A percentile compares a stretch with the other conserved stretches of the same genome.
Evolutionary conservation across 1,140 invertebrate genomes (phyloP).

Genomic region (Solen grandis): DNA sequence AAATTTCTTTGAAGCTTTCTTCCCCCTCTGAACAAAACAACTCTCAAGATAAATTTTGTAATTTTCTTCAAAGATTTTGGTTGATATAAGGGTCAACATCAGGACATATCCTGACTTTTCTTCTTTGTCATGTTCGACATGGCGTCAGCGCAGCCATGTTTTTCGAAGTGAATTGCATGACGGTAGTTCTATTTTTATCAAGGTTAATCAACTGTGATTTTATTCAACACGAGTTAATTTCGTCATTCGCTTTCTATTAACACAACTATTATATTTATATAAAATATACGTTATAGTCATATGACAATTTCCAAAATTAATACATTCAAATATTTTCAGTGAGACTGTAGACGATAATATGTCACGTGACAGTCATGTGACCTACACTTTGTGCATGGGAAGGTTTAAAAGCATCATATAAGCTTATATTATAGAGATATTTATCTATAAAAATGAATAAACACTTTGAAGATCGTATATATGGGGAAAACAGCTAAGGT

Average conservation of each 20-base stretch:
- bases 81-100: conserved; percentile 51
- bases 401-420: too few relatives aligned
- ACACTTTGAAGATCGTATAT: too few relatives aligned
- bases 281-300: neutral
- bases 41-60: conserved; percentile 61
- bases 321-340: neutral
- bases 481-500: too few relatives aligned
- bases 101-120: conserved; percentile 66
- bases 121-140: conserved; percentile 72
- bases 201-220: too few relatives aligned
- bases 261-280: neutral
- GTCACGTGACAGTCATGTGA: neutral
- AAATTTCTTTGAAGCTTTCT: conserved; percentile 82
- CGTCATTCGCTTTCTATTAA: neutral
- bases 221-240: neutral
- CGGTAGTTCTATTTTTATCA: too few relatives aligned
- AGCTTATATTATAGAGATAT: too few relatives aligned
- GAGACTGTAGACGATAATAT: neutral
- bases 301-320: neutral
- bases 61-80: conserved; percentile 31
- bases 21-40: conserved; percentile 66
- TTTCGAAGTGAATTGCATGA: conserved; percentile 1
- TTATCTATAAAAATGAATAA: too few relatives aligned
- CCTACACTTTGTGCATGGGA: too few relatives aligned
- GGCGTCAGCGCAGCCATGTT: conserved; percentile 76